Percentiles rank a stretch among this genome's conserved stretches.
Conservation (phyloP, 2,113 vertebrate genomes). For the Crotalus tigris region DNA sequence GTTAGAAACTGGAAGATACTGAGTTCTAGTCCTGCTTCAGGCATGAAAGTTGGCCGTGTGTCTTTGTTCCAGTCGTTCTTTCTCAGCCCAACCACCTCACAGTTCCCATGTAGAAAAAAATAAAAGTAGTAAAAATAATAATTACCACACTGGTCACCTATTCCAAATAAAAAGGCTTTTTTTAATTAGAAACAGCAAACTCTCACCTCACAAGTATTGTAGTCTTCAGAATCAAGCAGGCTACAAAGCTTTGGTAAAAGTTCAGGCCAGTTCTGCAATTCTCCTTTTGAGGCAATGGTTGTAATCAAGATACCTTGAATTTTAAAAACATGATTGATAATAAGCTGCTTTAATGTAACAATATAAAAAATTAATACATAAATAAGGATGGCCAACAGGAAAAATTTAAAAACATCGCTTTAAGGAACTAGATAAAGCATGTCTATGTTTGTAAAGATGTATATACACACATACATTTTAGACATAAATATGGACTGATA, state of each 20-base stretch:
- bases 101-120: not conserved
- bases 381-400: not conserved
- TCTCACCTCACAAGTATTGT: slow-evolving; percentile 95
- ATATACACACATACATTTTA: not conserved
- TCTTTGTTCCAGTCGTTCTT: not conserved
- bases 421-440: not conserved
- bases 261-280: slow-evolving; percentile 96
- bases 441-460: not conserved
- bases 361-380: not conserved
- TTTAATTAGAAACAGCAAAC: not conserved
- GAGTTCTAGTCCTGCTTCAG: not conserved
- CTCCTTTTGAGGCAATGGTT: slow-evolving; percentile 95
- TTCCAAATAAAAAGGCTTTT: not conserved
- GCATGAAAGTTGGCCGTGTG: not conserved
- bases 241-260: slow-evolving; percentile 93
- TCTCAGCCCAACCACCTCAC: not conserved
- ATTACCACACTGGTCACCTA: not conserved
- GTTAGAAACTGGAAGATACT: not conserved
- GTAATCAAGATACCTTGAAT: slow-evolving; percentile 92
- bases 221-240: slow-evolving; percentile 95
- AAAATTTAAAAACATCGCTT: not conserved
- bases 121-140: not conserved
- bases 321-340: not conserved
- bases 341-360: not conserved
- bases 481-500: not conserved